phyloP scores from a whole-genome alignment of 2,797 vertebrate species.

The Steatocranus sp. region DNA sequence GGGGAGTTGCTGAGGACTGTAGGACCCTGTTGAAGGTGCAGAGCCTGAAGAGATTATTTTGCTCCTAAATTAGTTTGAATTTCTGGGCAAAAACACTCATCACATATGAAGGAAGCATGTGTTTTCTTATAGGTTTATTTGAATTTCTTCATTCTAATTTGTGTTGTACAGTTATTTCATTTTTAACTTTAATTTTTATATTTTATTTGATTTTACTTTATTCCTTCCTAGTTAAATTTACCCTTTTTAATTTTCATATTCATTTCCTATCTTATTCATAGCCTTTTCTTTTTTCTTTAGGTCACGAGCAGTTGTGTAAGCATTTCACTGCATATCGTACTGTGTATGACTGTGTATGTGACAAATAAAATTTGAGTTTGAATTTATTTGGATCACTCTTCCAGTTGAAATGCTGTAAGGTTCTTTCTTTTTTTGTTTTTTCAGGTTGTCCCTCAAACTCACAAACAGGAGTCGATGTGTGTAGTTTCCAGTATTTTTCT shows the following conservation, averaged over 20 bases:
- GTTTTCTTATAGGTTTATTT: not conserved
- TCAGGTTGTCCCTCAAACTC: not conserved
- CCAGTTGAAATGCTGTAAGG: not conserved
- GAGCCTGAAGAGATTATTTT: not conserved
- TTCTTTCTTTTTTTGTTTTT: not conserved
- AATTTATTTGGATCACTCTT: not conserved
- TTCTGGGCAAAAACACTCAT: not conserved
- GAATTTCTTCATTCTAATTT: too few relatives aligned
- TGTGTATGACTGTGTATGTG: too few relatives aligned
- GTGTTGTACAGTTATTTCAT: too few relatives aligned
- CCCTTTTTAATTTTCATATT: too few relatives aligned
- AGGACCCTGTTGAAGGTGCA: slow-evolving; percentile 12
- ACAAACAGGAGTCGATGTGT: not conserved
- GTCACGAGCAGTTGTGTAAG: too few relatives aligned
- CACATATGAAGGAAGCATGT: fast-evolving
- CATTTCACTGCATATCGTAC: too few relatives aligned
- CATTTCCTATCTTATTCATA: too few relatives aligned
- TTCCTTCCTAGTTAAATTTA: too few relatives aligned
- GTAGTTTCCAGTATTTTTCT: not conserved
- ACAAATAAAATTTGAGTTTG: too few relatives aligned
- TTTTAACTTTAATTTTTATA: too few relatives aligned
- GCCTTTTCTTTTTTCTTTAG: too few relatives aligned
- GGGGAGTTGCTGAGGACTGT: slow-evolving; percentile 1
- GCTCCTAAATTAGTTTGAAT: not conserved
- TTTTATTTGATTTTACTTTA: too few relatives aligned